Evolutionary conservation across 2,888 invertebrate genomes (phyloP).

Genomic region (Mylabris sibirica): DNA sequence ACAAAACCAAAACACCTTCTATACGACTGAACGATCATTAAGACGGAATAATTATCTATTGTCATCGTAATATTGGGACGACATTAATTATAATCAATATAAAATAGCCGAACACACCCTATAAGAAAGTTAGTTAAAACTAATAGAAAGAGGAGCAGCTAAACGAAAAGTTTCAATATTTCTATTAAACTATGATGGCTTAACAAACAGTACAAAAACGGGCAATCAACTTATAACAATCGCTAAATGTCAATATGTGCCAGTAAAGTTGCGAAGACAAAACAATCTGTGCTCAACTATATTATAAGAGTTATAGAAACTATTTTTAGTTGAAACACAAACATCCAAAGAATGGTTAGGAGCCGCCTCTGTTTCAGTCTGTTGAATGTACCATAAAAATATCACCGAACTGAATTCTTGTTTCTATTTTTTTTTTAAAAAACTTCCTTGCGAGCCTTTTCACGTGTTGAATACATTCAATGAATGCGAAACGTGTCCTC

Average conservation of each 20-base stretch:
- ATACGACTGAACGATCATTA: slow-evolving; percentile 24
- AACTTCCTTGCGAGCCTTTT: slow-evolving; percentile 13
- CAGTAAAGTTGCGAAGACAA: slow-evolving; percentile 46
- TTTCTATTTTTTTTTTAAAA: background rate
- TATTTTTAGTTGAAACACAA: slow-evolving; percentile 31
- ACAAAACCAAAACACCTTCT: slow-evolving; percentile 12
- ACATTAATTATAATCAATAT: slow-evolving; percentile 13
- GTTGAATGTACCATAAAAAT: slow-evolving; percentile 58
- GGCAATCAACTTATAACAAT: slow-evolving; percentile 35
- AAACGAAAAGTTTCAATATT: slow-evolving; percentile 4
- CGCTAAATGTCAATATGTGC: slow-evolving; percentile 47
- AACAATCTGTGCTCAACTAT: slow-evolving; percentile 40
- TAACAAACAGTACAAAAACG: slow-evolving; percentile 37
- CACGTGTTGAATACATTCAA: slow-evolving; percentile 17
- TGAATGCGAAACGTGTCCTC: slow-evolving; percentile 17
- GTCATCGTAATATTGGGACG: slow-evolving; percentile 28
- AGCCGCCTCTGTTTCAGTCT: slow-evolving; percentile 57
- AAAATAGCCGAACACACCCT: too few relatives aligned
- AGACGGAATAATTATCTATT: slow-evolving; percentile 38
- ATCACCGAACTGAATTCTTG: slow-evolving; percentile 51
- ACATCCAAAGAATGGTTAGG: slow-evolving; percentile 51
- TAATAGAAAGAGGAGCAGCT: background rate
- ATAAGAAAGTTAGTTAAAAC: too few relatives aligned
- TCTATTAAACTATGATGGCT: slow-evolving; percentile 30
- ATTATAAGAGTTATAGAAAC: slow-evolving; percentile 15